Conservation (phyloP, 2,113 vertebrate genomes). For the Sinocyclocheilus grahami region DNA sequence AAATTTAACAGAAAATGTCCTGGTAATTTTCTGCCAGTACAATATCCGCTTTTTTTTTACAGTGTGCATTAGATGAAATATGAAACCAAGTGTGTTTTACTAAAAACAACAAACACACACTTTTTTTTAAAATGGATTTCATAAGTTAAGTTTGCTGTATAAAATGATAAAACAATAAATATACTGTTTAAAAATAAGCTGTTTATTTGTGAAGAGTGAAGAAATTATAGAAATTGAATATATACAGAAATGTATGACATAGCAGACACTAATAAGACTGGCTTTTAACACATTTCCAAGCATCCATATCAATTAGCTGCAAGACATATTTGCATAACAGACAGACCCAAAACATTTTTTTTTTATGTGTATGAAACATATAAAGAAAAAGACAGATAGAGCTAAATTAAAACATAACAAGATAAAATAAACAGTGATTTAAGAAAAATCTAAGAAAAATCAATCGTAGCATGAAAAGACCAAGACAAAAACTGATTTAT, state of each 20-base stretch:
- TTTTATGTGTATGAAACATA: too few species aligned
- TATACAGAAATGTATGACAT: background rate
- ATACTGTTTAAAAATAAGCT: too few species aligned
- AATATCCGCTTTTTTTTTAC: too few species aligned
- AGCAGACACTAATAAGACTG: too few species aligned
- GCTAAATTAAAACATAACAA: background rate
- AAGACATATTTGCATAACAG: too few species aligned
- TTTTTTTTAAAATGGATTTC: background rate
- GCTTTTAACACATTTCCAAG: too few species aligned
- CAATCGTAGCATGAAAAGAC: slow-evolving; percentile 33
- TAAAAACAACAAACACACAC: background rate
- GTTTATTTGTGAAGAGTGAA: background rate
- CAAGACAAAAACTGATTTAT: slow-evolving; percentile 62
- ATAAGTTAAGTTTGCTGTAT: background rate
- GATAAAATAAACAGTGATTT: background rate
- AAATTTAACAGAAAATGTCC: too few species aligned
- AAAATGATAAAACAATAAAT: too few species aligned
- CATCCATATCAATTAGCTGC: too few species aligned
- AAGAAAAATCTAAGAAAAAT: slow-evolving; percentile 46
- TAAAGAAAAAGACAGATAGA: background rate
- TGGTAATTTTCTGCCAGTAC: too few species aligned
- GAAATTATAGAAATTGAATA: background rate
- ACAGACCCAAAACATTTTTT: too few species aligned
- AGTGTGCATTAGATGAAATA: background rate
- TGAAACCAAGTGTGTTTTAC: background rate